These are phyloP conservation scores for Allophyes oxyacanthae DNA, from an alignment of 2,888 invertebrate genomes.

Conservation along the genomic window DNA sequence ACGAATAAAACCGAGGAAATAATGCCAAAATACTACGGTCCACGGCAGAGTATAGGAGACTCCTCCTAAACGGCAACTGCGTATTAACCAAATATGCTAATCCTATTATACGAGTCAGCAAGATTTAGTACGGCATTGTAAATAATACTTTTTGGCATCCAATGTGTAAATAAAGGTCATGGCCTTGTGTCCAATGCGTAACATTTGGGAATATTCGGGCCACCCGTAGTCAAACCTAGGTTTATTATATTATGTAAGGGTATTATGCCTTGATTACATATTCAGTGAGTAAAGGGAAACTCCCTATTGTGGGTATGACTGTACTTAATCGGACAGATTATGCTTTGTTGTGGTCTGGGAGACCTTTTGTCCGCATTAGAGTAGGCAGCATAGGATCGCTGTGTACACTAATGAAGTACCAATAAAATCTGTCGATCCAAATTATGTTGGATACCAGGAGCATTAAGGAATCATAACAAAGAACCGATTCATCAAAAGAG, in stretches of 20 bases:
- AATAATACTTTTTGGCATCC: constrained; percentile 47
- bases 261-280: constrained; percentile 14
- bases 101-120: constrained; percentile 28
- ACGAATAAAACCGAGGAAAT: too few species aligned
- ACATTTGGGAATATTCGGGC: constrained; percentile 26
- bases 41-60: too few species aligned
- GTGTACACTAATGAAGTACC: too few species aligned
- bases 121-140: constrained; percentile 29
- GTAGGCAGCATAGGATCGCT: too few species aligned
- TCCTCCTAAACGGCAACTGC: too few species aligned
- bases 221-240: constrained; percentile 15
- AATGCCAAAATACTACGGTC: too few species aligned
- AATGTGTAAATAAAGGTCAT: constrained; percentile 39
- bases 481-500: too few species aligned
- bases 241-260: constrained; percentile 3
- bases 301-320: constrained; percentile 3
- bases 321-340: constrained; percentile 23
- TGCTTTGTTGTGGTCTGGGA: constrained; percentile 11
- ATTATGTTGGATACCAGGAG: too few species aligned
- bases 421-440: too few species aligned
- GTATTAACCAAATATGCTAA: constrained; percentile 36
- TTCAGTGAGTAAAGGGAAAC: constrained; percentile 13
- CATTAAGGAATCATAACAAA: too few species aligned
- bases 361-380: not conserved
- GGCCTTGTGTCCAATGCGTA: constrained; percentile 44